These are phyloP conservation scores for Serilophus lunatus DNA, from an alignment of 2,113 vertebrate species.

Conservation along the genomic window DNA sequence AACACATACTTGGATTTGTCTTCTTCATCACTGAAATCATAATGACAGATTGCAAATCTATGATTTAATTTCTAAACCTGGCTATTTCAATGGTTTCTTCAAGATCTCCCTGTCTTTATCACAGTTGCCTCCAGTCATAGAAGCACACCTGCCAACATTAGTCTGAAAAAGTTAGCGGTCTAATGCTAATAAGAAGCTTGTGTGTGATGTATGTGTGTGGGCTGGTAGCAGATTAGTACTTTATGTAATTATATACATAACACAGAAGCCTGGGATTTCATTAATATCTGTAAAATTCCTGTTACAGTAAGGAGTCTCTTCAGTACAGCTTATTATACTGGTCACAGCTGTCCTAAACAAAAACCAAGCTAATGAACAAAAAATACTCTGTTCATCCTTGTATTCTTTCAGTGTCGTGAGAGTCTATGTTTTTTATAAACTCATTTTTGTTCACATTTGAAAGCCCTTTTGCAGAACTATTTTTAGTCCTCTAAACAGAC, in stretches of 20 bases:
- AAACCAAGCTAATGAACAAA: not conserved
- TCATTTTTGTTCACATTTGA: not conserved
- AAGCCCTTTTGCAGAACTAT: not conserved
- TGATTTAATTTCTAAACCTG: not conserved
- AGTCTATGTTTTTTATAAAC: not conserved
- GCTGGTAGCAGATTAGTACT: not conserved
- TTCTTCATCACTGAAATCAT: not conserved
- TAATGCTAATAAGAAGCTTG: not conserved
- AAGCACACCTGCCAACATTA: slow-evolving; percentile 14
- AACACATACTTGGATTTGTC: not conserved
- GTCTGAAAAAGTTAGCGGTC: not conserved
- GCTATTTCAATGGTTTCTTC: not conserved
- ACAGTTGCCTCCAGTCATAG: not conserved
- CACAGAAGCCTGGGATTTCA: not conserved
- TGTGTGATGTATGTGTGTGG: not conserved
- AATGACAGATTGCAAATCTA: not conserved
- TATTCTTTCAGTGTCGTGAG: not conserved
- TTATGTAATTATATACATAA: not conserved
- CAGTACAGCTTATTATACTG: not conserved
- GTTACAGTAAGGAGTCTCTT: not conserved
- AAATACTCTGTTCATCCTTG: not conserved
- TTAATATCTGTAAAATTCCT: not conserved
- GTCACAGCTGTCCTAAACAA: slow-evolving; percentile 20
- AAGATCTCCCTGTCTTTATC: not conserved
- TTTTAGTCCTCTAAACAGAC: not conserved